Base-by-base conservation (phyloP, 2,797 vertebrate species). In the Xiphophorus birchmanni region DNA sequence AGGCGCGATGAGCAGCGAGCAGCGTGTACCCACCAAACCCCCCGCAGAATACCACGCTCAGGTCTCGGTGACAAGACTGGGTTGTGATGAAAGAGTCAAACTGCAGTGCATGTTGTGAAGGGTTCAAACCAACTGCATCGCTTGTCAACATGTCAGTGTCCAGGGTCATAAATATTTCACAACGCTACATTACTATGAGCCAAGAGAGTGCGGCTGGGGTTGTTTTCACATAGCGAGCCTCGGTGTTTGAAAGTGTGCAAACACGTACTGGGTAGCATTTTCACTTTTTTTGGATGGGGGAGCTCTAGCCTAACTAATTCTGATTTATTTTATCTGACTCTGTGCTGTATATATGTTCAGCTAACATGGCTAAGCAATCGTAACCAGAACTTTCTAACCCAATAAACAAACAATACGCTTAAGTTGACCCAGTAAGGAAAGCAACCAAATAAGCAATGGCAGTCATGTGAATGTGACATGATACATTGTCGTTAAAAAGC, bases 1-100 rank as follows among this genome's bases (percentile, higher is more conserved):
- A 65, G 56, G 77, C 29, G 32, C 73, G 74, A 88, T 78, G 75
- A 84, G 69, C 26, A 26, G 56, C 15, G 65, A 29, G 72, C 76
- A 82, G 42, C 60, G 48, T 17, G 23, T 18, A 63, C 67, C 74
- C 32, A 32, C 40, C n/a, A 13, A 75, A 50, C 40, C 63, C 75
- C 73, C 21, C 35, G 42, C 48, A 23, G 29, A 75, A 71, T 48
- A 71, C 56, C 9, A 67, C 1, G 9, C 35, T 50, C 47, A 69
- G 80, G 73, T 74, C 45, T 63, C 37, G 18, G n/a, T 44, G 73
- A 75, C 2, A 21, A 56, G 52, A 63, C 5, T 44, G n/a, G 0
- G 2, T 1, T 42, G 52, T 73, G 73, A 78, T 60, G 54, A 73
- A 74, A 44, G 80, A 79, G 67, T 56, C 56, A 54, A 77, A 52